A percentile compares a stretch with the other conserved stretches of the same genome.
Conservation (phyloP, 2,113 vertebrate species). For the Platycercus adscitus region DNA sequence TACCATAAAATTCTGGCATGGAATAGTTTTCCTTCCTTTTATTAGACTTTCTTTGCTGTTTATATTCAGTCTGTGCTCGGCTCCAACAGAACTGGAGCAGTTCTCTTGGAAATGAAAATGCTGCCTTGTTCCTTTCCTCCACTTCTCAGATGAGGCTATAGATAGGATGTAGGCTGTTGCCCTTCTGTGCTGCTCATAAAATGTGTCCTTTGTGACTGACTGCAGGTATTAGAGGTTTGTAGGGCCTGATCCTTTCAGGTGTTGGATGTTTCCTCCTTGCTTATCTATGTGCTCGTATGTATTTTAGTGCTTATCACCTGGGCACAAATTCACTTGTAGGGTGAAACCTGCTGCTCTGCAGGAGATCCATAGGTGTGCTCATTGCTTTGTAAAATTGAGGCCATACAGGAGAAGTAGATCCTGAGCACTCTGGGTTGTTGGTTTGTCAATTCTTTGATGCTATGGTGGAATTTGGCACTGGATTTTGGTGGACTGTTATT, state of each 20-base stretch:
- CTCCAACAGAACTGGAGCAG: background rate
- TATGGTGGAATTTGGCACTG: background rate
- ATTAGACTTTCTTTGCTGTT: background rate
- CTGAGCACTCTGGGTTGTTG: background rate
- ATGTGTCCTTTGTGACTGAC: background rate
- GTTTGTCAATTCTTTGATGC: background rate
- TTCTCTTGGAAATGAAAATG: background rate
- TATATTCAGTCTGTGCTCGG: background rate
- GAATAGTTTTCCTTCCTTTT: background rate
- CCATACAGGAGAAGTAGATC: background rate
- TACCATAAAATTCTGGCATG: background rate
- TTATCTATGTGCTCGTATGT: accelerated
- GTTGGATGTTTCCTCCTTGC: background rate
- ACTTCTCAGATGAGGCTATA: background rate
- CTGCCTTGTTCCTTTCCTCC: background rate
- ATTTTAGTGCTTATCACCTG: background rate
- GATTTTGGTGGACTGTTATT: background rate
- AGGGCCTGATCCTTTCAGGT: background rate
- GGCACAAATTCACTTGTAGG: accelerated
- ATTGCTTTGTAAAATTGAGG: background rate
- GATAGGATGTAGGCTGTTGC: background rate
- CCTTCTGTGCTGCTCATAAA: background rate
- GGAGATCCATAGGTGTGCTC: accelerated
- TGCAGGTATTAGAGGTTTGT: background rate
- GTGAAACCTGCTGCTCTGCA: background rate